Evolutionary conservation across 2,797 vertebrate species (phyloP), one percentile per base, ranked within the genome.

Genomic region (Echeneis naucrates): DNA sequence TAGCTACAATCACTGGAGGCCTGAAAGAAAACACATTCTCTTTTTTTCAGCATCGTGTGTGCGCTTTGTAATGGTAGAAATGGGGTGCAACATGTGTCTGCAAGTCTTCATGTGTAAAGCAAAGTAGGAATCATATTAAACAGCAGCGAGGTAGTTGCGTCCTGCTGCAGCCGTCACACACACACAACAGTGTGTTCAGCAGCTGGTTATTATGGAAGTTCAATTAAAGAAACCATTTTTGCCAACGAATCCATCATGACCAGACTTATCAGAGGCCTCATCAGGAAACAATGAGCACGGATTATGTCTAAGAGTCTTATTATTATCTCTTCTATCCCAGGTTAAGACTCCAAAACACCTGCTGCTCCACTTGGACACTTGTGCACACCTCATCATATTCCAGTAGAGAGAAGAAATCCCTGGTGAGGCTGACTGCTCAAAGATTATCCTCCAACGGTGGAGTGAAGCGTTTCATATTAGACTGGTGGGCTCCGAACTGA

Each of bases 281-380:
- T 52, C 17, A 37, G 70, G 53, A 88, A 87, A 90, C 76, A 88
- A 85, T 83, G 77, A 77, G 58, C 72, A 67, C 54, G 87, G 91
- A 91, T 92, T 91, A 90, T 48, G 35, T 68, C 66, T 90, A 94
- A 90, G 91, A 91, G 82, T 78, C 82, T 93, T 93, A 91, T 77
- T 86, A 81, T 87, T 81, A 88, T 89, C 91, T 82, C 75, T 53
- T 85, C 70, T 61, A 82, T 85, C 80, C 76, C 68, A 77, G 76
- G 84, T 88, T 88, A 91, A 88, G 72, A 80, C 86, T 64, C 78
- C 56, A 24, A 45, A 76, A 81, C 84, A 87, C 84, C 86, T 89
- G 86, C 82, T 88, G 84, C 80, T 91, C 82, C 83, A 84, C 69
- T 81, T 80, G 55, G 47, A 81, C 64, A 57, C 75, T 78, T 84